These are phyloP conservation scores for Torymus auratus DNA, from an alignment of 2,888 invertebrate species.

Conservation along the genomic window DNA sequence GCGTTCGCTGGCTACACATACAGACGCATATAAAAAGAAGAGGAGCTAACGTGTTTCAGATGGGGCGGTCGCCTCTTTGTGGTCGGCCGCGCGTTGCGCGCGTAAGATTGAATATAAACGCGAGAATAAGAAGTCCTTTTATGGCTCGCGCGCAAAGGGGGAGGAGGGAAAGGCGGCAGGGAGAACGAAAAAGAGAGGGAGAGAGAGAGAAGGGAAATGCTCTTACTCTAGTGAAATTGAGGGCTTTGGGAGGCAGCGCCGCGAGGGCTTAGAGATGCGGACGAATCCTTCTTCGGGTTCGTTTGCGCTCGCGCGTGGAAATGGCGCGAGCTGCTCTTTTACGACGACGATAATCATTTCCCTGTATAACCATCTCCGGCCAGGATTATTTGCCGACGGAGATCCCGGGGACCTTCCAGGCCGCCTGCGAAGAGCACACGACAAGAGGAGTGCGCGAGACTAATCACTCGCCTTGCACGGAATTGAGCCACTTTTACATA, in stretches of 20 bases:
- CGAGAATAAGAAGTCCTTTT: conserved; percentile 76
- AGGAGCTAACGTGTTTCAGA: conserved; percentile 73
- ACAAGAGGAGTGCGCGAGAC: background rate
- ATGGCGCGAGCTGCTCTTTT: conserved; percentile 30
- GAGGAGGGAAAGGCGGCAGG: background rate
- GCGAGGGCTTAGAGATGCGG: conserved; percentile 69
- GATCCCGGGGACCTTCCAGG: no score
- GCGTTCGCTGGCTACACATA: no score
- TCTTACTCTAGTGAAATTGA: conserved; percentile 75
- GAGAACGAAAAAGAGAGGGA: conserved; percentile 19
- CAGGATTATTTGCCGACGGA: no score
- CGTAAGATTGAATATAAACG: conserved; percentile 76
- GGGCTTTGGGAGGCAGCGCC: conserved; percentile 68
- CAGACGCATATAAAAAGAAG: background rate
- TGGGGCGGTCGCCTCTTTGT: conserved; percentile 66
- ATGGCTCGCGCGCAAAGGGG: conserved; percentile 68
- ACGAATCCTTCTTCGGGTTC: conserved; percentile 61
- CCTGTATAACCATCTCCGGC: conserved; percentile 25
- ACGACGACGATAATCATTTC: conserved; percentile 53
- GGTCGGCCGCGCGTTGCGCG: conserved; percentile 53
- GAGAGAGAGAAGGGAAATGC: conserved; percentile 58
- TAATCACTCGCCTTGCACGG: conserved; percentile 12
- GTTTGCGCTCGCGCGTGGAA: conserved; percentile 52
- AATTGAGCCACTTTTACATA: background rate
- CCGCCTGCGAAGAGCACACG: no score